Conservation (phyloP, 2,113 vertebrate species). For the Panurus biarmicus region DNA sequence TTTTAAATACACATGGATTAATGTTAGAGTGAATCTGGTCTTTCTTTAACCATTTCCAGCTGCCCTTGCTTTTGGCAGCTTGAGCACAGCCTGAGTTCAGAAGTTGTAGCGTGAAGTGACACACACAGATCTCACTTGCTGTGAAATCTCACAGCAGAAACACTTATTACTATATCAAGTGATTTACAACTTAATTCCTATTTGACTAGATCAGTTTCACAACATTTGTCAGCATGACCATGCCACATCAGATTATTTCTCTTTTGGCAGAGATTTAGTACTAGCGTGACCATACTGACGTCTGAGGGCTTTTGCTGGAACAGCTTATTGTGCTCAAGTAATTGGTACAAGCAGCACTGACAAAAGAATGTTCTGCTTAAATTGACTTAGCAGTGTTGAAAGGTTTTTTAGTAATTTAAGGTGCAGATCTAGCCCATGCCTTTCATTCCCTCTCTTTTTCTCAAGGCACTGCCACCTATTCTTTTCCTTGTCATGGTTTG, state of each 20-base stretch:
- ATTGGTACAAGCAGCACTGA: background rate
- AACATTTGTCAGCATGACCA: background rate
- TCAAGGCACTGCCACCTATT: background rate
- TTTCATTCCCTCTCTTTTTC: background rate
- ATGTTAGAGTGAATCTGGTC: background rate
- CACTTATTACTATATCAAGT: background rate
- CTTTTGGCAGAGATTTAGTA: background rate
- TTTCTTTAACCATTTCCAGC: background rate
- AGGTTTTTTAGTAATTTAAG: background rate
- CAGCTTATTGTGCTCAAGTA: background rate
- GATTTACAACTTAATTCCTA: background rate
- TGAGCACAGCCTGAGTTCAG: background rate
- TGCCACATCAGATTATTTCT: background rate
- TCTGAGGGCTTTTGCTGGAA: background rate
- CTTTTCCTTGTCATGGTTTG: background rate
- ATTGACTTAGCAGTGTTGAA: background rate
- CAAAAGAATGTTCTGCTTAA: slow-evolving; percentile 11
- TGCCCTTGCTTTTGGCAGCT: background rate
- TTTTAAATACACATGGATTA: background rate
- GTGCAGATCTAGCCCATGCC: background rate
- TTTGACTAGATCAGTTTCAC: background rate
- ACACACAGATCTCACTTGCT: background rate
- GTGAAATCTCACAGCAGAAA: background rate
- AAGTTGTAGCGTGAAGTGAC: background rate
- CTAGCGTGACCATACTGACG: background rate